Base-by-base conservation (phyloP, 1,140 invertebrate species). In the Brachionus rotundiformis region DNA sequence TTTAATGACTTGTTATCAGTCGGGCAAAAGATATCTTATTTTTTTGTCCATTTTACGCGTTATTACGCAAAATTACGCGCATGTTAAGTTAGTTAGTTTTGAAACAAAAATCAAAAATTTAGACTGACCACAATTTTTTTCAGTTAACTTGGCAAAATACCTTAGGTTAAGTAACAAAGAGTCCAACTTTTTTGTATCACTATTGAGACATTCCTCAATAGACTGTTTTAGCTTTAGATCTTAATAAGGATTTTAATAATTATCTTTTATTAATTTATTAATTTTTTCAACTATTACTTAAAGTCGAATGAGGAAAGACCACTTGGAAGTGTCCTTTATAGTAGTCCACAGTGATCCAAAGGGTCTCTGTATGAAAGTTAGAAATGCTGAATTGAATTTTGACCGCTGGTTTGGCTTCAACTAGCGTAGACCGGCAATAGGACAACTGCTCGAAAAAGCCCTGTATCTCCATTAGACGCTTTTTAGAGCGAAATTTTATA, bases 401-500 rank as follows among this genome's bases (percentile, higher is more conserved):
- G 2, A 79, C 11, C 4, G 76, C 76, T 13, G 76, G 76, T 41
- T 79, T 79, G 29, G 54, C 76, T 6, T 54, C 59, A 6, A 59
- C n/a, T 23, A 79, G 54, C 19, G 11, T 59, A 1, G 36, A 13
- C 25, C 44, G 44, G 25, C 68, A 73, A 41, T 73, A 73, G 25
- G 31, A 19, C 23, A 59, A 39, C 16, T 79, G 31, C 23, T 54
- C 59, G 25, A 79, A 59, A 29, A 79, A 7, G 23, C 7, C 6
- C 8, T 31, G 19, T 4, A 79, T n/a, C 59, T 63, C 76, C 25
- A 59, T 19, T 0, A 79, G 47, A 27, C 76, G 44, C 5, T 63
- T 54, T 36, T 59, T 79, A 3, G 76, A 79, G n/a, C 76, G 29
- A 36, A 79, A 79, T 59, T 79, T 54, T 23, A 79, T 63, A 27